These are phyloP conservation scores for Eleutherodactylus coqui DNA, from an alignment of 2,797 vertebrate genomes.

Conservation along the genomic window DNA sequence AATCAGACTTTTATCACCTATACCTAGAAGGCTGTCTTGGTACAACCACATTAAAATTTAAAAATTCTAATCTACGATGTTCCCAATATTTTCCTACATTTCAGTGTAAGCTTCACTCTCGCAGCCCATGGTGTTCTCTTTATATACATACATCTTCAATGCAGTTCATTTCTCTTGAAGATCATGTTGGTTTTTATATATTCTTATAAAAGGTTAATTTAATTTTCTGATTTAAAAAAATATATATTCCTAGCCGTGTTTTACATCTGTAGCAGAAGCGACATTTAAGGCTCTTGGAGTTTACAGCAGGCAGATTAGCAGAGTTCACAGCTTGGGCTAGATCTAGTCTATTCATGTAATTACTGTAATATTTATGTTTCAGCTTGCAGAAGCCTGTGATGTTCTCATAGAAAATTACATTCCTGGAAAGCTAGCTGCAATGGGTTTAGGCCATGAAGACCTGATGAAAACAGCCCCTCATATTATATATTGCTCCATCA, in stretches of 20 bases:
- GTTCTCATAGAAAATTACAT: constrained; percentile 92
- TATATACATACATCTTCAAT: too few species aligned
- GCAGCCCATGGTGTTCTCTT: too few species aligned
- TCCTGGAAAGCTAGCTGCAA: constrained; percentile 85
- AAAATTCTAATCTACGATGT: too few species aligned
- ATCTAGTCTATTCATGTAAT: background rate
- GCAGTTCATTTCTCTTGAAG: too few species aligned
- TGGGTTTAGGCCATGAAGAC: constrained; percentile 88
- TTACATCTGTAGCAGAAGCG: too few species aligned
- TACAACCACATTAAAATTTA: too few species aligned
- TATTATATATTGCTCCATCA: constrained; percentile 91
- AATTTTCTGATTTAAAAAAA: too few species aligned
- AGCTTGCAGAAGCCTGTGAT: constrained; percentile 89
- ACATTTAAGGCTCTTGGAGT: background rate
- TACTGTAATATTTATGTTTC: constrained; percentile 62
- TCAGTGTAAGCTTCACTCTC: too few species aligned
- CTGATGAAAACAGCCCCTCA: constrained; percentile 80
- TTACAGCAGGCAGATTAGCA: background rate
- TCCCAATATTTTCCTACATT: too few species aligned
- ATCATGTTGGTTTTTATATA: background rate
- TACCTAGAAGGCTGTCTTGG: too few species aligned
- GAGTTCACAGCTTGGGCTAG: background rate
- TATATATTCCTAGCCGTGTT: too few species aligned
- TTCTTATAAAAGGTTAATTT: background rate
- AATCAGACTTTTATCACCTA: too few species aligned